Conservation (phyloP, 1,140 invertebrate genomes). For the Rhyzopertha dominica region DNA sequence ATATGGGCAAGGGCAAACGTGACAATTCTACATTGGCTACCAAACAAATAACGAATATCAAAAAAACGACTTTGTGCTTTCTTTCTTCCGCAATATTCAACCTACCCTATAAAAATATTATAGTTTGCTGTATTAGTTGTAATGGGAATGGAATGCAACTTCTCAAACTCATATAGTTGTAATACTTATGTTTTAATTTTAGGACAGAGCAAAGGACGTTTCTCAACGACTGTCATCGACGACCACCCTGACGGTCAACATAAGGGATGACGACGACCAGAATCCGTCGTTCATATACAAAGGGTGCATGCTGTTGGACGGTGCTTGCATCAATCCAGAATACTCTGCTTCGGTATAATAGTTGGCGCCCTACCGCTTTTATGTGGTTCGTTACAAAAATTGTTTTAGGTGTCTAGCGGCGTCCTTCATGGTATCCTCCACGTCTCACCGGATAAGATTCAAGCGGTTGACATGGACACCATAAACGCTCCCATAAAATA, state of each 20-base stretch:
- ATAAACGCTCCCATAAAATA: constrained; percentile 76
- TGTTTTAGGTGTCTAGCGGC: constrained; percentile 67
- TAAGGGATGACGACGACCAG: constrained; percentile 84
- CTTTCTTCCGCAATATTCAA: no score
- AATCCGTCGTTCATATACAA: constrained; percentile 83
- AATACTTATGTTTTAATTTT: no score
- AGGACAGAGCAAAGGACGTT: constrained; percentile 77
- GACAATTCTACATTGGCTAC: no score
- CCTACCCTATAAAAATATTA: no score
- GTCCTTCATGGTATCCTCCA: constrained; percentile 74
- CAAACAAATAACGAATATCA: no score
- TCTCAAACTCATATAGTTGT: no score
- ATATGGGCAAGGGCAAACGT: no score
- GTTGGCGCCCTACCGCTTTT: constrained; percentile 1
- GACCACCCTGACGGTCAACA: constrained; percentile 78
- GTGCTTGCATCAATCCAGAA: constrained; percentile 77
- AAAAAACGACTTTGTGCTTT: no score
- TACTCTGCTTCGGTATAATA: constrained; percentile 60
- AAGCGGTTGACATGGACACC: constrained; percentile 83
- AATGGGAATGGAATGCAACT: no score
- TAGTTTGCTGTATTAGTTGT: no score
- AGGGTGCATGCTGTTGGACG: constrained; percentile 71
- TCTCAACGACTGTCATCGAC: constrained; percentile 71
- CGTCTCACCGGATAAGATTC: constrained; percentile 81
- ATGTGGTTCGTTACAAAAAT: constrained; percentile 7